These are phyloP conservation scores for Ips typographus DNA, from an alignment of 1,140 invertebrate species.

Conservation along the genomic window DNA sequence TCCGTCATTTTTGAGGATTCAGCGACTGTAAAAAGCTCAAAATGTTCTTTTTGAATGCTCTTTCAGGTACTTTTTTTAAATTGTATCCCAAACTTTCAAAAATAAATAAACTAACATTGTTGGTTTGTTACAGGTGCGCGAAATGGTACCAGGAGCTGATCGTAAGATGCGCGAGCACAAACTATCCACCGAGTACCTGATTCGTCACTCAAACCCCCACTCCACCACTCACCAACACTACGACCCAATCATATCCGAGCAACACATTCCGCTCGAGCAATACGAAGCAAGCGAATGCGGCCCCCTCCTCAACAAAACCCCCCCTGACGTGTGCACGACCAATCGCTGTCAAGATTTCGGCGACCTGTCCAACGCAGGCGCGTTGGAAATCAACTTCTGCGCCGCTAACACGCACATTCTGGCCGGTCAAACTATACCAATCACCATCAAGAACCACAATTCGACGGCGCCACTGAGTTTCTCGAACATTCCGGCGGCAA, in stretches of 20 bases:
- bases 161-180: slow-evolving; percentile 60
- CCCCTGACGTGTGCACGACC: slow-evolving; percentile 51
- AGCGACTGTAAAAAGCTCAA: no score
- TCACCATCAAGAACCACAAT: slow-evolving; percentile 49
- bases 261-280: slow-evolving; percentile 39
- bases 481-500: slow-evolving; percentile 43
- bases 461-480: slow-evolving; percentile 39
- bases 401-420: slow-evolving; percentile 34
- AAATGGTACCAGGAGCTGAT: slow-evolving; percentile 65
- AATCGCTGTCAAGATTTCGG: slow-evolving; percentile 49
- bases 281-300: slow-evolving; percentile 48
- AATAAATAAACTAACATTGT: no score
- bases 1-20: no score
- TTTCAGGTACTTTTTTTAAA: no score
- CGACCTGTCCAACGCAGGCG: slow-evolving; percentile 30
- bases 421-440: slow-evolving; percentile 51
- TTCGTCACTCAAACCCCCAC: slow-evolving; percentile 39
- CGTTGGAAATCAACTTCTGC: slow-evolving; percentile 41
- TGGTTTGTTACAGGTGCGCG: slow-evolving; percentile 54
- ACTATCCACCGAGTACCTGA: slow-evolving; percentile 47
- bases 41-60: no score
- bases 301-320: slow-evolving; percentile 49
- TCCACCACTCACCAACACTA: slow-evolving; percentile 28
- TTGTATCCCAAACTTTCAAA: no score
- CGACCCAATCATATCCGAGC: slow-evolving; percentile 40